Base-by-base conservation (phyloP, 2,888 invertebrate genomes). In the Luperina nickerlii region DNA sequence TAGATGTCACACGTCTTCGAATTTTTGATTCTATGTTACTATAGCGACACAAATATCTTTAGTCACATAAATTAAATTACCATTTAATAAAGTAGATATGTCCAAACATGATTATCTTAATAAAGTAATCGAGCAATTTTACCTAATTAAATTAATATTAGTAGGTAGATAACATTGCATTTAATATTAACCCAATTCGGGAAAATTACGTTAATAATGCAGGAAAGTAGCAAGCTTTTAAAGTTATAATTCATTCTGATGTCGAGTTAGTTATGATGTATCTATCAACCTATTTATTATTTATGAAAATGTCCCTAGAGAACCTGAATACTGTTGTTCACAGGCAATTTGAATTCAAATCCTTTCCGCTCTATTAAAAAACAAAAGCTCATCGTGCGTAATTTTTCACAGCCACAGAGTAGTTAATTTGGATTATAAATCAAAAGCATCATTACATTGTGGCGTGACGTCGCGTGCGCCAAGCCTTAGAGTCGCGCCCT, bases 401-500 rank as follows among this genome's bases (percentile, higher is more conserved):
- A 24, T 81, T 74, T 83, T 81, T 85, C 73, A 81, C 68, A 66
- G 24, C 48, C 76, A 77, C 82, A 79, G 78, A 74, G 69, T 79
- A 74, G 80, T 76, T 89, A 86, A 89, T 84, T 84, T 75, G 85
- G 76, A 83, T 73, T 76, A 92, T 93, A 91, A 92, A 93, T 91
- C 90, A 93, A 88, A 89, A 87, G 74, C 66, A 63, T 87, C 80
- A 90, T 91, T 89, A 90, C 27, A 9, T 54, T 78, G 84, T 74
- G 68, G 72, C 78, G 73, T 81, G 84, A 82, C 81, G 69, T 94
- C 79, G 94, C 95, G 95, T 95, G 95, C 82, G 92, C 92, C 94
- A 90, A 93, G 93, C 94, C 94, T 92, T 89, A n/a, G 32, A 70
- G 92, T 88, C 95, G 91, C 94, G 85, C 95, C 95, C 91, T 87